phyloP scores from a whole-genome alignment of 2,888 invertebrate species.

The Phoronis australis region DNA sequence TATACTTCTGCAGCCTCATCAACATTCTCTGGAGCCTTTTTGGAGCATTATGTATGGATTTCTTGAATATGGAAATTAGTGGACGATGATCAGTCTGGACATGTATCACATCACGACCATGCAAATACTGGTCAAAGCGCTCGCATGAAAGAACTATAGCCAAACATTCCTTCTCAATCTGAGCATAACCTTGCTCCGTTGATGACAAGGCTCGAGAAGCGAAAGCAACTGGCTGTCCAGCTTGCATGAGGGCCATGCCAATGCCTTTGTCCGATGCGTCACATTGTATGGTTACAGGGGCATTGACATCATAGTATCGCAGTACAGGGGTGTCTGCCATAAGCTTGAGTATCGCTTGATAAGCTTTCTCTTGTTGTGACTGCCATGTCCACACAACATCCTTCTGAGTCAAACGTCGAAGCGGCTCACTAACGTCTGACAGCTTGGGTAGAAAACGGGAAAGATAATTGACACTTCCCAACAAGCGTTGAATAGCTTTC shows the following conservation, averaged over 20 bases:
- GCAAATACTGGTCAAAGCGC: conserved; percentile 14
- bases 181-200: conserved; percentile 15
- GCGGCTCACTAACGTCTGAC: conserved; percentile 11
- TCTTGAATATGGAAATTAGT: conserved; percentile 14
- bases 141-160: conserved; percentile 15
- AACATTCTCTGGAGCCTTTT: conserved; percentile 16
- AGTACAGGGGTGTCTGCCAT: conserved; percentile 9
- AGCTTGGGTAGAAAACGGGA: conserved; percentile 13
- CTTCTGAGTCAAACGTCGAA: conserved; percentile 9
- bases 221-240: conserved; percentile 18
- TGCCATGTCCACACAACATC: conserved; percentile 8
- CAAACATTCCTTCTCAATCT: conserved; percentile 21
- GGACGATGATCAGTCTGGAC: conserved; percentile 17
- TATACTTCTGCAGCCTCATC: conserved; percentile 14
- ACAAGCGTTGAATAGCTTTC: conserved; percentile 11
- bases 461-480: conserved; percentile 13
- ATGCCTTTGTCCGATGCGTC: conserved; percentile 13
- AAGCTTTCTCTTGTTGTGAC: conserved; percentile 12
- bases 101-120: conserved; percentile 9
- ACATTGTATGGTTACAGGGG: conserved; percentile 15
- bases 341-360: conserved; percentile 6
- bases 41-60: conserved; percentile 11
- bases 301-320: conserved; percentile 9
- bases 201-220: conserved; percentile 13
- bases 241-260: conserved; percentile 15